Evolutionary conservation across 2,888 invertebrate genomes (phyloP), one percentile per base, ranked within the genome.

Genomic region (Melangyna quadrimaculata): DNA sequence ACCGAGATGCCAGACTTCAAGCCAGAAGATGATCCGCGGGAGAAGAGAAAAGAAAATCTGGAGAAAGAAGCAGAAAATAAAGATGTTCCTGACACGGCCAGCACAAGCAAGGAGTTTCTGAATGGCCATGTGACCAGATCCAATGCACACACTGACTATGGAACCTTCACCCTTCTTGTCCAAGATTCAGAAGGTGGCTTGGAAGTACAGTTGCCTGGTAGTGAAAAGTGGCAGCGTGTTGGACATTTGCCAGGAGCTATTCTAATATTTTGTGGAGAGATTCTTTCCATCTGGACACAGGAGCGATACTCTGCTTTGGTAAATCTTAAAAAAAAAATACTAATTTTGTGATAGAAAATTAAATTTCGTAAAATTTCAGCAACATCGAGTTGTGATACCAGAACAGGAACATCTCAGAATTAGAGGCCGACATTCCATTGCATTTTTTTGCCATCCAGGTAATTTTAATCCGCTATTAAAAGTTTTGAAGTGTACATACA

Each of bases 391-490:
- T 9, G 94, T 96, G 14, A 94, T 96, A 4, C 96, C 96, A 0
- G 93, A 94, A 14, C 94, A 95, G 29, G 93, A 94, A 84, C 93
- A 94, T 89, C 93, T 94, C 3, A 93, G 94, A 77, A 93, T 94
- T 0, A 93, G 94, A 87, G 94, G 94, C 3, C 94, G 96, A n/a
- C 95, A 96, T 92, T 95, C 96, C 88, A 94, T 96, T 87, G 96
- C 95, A 32, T 96, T 95, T 93, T 96, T 96, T 93, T 95, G 96
- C 88, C 95, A 95, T 92, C 96, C 96, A 2, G 95, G 95, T 92
- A 92, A 89, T 51, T 0, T 27, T 24, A 78, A 43, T 19, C 67
- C 19, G 17, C 17, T 29, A 51, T 4, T 24, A 14, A 7, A 24
- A 14, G 1, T 0, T 22, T 12, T 5, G 1, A 24, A 22, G 14